A percentile compares a stretch with the other conserved stretches of the same genome.
phyloP scores from a whole-genome alignment of 2,797 vertebrate species.

The Novumbra hubbsi region DNA sequence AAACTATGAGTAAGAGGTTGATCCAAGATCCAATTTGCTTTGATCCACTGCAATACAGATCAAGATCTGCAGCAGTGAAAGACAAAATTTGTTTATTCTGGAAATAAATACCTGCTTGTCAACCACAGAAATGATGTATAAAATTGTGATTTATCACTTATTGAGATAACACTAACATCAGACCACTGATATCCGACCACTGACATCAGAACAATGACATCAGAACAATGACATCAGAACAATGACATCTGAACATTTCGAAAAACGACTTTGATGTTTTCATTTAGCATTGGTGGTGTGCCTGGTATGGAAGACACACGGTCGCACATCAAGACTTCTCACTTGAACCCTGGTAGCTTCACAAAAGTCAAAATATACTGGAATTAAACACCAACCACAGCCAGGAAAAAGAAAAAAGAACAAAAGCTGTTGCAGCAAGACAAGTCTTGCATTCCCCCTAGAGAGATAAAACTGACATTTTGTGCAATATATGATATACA shows the following conservation, averaged over 20 bases:
- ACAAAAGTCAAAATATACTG: conserved; percentile 39
- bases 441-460: conserved; percentile 22
- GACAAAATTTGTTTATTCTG: conserved; percentile 26
- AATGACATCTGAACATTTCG: conserved; percentile 35
- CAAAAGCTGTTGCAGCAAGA: conserved; percentile 30
- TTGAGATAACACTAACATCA: conserved; percentile 1
- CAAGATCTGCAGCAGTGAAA: too few relatives aligned
- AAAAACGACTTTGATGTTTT: conserved; percentile 53
- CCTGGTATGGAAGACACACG: conserved; percentile 57
- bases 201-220: too few relatives aligned
- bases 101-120: conserved; percentile 12
- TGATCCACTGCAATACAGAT: conserved; percentile 3
- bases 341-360: conserved; percentile 57
- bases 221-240: too few relatives aligned
- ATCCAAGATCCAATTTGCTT: neutral
- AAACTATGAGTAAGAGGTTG: neutral
- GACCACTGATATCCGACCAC: too few relatives aligned
- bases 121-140: conserved; percentile 24
- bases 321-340: conserved; percentile 44
- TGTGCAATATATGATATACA: conserved; percentile 20
- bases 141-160: conserved; percentile 23
- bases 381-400: conserved; percentile 42
- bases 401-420: conserved; percentile 26
- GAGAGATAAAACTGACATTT: conserved; percentile 28
- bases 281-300: conserved; percentile 43